These are phyloP conservation scores for Pyrgus malvae DNA, from an alignment of 2,888 invertebrate species.

Conservation along the genomic window DNA sequence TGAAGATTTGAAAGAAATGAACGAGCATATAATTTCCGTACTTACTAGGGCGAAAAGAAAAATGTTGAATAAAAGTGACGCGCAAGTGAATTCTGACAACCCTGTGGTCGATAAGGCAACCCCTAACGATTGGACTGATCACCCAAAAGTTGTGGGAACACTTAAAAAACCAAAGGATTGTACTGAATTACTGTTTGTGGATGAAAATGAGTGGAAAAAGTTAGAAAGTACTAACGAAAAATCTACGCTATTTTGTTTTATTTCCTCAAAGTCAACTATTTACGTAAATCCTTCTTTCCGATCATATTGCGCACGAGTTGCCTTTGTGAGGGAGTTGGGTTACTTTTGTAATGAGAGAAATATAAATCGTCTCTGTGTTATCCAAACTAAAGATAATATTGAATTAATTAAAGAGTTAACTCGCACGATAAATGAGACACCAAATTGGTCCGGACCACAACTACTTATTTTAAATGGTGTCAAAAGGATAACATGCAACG, in stretches of 20 bases:
- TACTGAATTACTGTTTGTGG: neutral
- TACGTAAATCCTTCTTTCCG: constrained; percentile 17
- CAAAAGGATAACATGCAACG: constrained; percentile 8
- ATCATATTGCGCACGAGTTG: constrained; percentile 22
- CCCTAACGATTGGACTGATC: constrained; percentile 1
- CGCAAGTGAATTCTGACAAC: neutral
- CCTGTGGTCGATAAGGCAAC: neutral
- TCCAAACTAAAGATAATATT: constrained; percentile 8
- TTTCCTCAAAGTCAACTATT: constrained; percentile 8
- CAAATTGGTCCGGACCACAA: constrained; percentile 5
- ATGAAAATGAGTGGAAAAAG: neutral
- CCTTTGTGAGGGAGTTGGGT: constrained; percentile 26
- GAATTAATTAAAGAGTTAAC: constrained; percentile 13
- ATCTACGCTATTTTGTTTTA: neutral
- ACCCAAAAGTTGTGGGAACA: constrained; percentile 3
- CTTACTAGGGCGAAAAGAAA: constrained; percentile 6
- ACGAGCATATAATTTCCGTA: neutral
- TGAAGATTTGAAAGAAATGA: constrained; percentile 16
- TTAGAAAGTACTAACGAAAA: neutral
- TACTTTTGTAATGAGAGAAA: constrained; percentile 21
- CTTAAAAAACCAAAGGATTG: constrained; percentile 2
- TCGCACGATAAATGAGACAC: neutral
- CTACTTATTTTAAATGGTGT: constrained; percentile 19
- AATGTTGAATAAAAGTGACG: neutral
- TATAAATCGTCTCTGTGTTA: neutral